These are phyloP conservation scores for Porites divaricata DNA, from an alignment of 92 coral and sea anemone species.

Conservation along the genomic window DNA sequence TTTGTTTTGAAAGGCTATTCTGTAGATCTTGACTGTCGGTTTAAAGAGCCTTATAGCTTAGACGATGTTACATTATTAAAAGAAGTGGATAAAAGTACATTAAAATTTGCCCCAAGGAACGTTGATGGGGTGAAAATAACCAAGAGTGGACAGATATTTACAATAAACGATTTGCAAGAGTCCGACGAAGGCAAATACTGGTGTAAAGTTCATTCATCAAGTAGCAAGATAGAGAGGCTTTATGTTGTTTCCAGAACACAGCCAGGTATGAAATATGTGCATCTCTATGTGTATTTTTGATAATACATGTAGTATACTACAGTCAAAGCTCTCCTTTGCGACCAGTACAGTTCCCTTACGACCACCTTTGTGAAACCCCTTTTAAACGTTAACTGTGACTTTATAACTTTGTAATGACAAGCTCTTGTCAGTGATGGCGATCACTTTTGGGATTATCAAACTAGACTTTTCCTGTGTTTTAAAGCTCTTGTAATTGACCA, in stretches of 20 bases:
- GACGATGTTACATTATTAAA: conserved; percentile 2
- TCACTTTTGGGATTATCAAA: no score
- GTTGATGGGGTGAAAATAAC: conserved; percentile 65
- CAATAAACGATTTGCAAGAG: conserved; percentile 30
- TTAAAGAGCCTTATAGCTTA: conserved; percentile 23
- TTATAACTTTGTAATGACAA: no score
- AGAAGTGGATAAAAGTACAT: not conserved
- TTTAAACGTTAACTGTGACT: no score
- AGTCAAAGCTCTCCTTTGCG: no score
- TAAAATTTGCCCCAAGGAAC: not conserved
- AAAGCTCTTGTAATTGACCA: no score
- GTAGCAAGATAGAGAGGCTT: not conserved
- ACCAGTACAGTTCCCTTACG: no score
- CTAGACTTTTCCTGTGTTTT: no score
- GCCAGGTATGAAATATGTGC: not conserved
- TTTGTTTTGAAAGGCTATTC: conserved; percentile 22
- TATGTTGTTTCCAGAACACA: not conserved
- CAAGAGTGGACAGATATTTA: conserved; percentile 61
- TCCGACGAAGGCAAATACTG: conserved; percentile 25
- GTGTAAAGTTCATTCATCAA: conserved; percentile 21
- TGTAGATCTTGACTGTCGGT: conserved; percentile 52
- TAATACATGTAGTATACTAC: no score
- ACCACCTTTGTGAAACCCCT: no score
- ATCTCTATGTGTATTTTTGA: no score
- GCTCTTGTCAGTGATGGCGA: no score